Evolutionary conservation across 1,140 invertebrate species (phyloP).

Genomic region (Nylanderia fulva): DNA sequence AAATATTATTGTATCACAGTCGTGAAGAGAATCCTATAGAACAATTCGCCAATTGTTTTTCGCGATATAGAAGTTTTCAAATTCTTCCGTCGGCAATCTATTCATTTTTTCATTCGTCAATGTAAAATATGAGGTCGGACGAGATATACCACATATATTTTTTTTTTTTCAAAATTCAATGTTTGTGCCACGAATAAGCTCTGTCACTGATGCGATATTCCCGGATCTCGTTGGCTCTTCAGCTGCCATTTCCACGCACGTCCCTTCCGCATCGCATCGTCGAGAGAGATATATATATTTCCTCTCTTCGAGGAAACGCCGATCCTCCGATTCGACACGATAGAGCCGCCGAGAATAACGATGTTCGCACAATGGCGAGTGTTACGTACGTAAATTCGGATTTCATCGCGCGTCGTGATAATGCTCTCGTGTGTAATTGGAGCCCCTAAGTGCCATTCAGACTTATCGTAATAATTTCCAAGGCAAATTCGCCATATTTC

Average conservation of each 20-base stretch:
- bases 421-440: slow-evolving; percentile 56
- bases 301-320: slow-evolving; percentile 6
- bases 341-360: not conserved
- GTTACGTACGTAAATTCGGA: not conserved
- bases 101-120: not conserved
- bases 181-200: not conserved
- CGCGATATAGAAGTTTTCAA: not conserved
- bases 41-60: not conserved
- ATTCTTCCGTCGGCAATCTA: not conserved
- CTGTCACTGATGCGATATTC: slow-evolving; percentile 7
- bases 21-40: not conserved
- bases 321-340: not conserved
- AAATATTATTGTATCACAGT: not conserved
- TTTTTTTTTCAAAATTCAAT: slow-evolving; percentile 28
- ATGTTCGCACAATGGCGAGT: slow-evolving; percentile 12
- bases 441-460: slow-evolving; percentile 61
- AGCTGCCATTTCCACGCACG: slow-evolving; percentile 22
- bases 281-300: slow-evolving; percentile 33
- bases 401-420: slow-evolving; percentile 38
- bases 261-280: slow-evolving; percentile 16
- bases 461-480: slow-evolving; percentile 67
- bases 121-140: not conserved
- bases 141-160: not conserved
- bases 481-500: slow-evolving; percentile 65
- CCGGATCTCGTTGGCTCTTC: slow-evolving; percentile 16